Conservation (phyloP, 1,140 invertebrate species). For the Zaprionus tsacasi region DNA sequence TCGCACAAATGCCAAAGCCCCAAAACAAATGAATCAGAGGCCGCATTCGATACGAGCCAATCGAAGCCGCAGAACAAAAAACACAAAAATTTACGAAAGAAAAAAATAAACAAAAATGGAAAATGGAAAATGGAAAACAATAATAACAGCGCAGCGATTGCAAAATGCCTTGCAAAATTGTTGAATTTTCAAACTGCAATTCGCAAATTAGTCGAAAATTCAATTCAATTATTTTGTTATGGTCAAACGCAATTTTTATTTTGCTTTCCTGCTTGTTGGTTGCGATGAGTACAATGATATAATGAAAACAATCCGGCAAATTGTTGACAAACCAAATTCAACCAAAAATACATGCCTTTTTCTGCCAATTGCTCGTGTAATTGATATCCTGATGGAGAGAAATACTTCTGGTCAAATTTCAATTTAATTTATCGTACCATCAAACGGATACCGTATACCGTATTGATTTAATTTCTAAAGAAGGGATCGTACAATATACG, state of each 20-base stretch:
- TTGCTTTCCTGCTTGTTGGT: slow-evolving; percentile 4
- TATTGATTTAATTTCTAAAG: background rate
- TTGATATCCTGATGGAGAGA: background rate
- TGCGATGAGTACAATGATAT: slow-evolving; percentile 12
- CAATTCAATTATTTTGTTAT: slow-evolving; percentile 63
- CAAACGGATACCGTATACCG: background rate
- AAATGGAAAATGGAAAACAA: slow-evolving; percentile 24
- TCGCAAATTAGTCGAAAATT: slow-evolving; percentile 72
- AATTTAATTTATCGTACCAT: background rate
- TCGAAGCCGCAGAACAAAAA: slow-evolving; percentile 4
- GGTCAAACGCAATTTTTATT: slow-evolving; percentile 26
- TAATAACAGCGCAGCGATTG: slow-evolving; percentile 21
- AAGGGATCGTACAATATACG: too few relatives aligned
- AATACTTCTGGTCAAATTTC: background rate
- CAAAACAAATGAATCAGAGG: slow-evolving; percentile 41
- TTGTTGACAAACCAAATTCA: slow-evolving; percentile 27
- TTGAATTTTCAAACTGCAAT: slow-evolving; percentile 54
- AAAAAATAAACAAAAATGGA: background rate
- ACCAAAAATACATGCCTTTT: slow-evolving; percentile 6
- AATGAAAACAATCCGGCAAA: background rate
- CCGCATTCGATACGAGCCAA: slow-evolving; percentile 14
- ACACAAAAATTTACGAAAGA: slow-evolving; percentile 13
- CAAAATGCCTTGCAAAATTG: slow-evolving; percentile 46
- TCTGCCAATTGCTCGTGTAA: slow-evolving; percentile 1
- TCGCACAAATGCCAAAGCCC: background rate